Base-by-base conservation (phyloP, 2,888 invertebrate genomes). In the Rhamphomyia laevipes region DNA sequence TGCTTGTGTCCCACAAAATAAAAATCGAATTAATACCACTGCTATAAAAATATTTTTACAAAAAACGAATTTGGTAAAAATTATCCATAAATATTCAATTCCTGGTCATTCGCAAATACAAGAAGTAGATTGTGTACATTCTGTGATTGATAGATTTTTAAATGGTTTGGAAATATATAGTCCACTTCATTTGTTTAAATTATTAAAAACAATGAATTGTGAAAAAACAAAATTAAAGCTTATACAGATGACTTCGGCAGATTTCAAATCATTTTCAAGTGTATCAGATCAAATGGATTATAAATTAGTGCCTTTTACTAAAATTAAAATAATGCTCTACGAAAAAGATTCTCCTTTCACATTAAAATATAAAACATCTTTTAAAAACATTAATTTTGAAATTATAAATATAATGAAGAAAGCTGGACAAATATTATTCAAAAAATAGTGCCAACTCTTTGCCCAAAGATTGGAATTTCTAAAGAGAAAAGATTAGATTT, bases 271-370 rank as follows among this genome's bases (percentile, higher is more conserved):
- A 9, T 40, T 40, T 18, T 40, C 40, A 1, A 11, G n/a, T n/a
- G 16, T 11, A 40, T 11, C 40, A 12, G 40, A 16, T 15, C 6
- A 40, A 15, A 17, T 40, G 3, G 16, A 40, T 40, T 40, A 17
- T 18, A 11, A 18, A 18, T 7, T 5, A 9, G 18, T 40, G 17
- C 40, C 40, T 15, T 40, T 17, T 7, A 11, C 17, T 11, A 40
- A 40, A 40, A 16, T 40, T 17, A 40, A 40, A 40, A 11, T 40
- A 7, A 16, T 40, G 15, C 56, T 45, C 50, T 37, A 46, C 9
- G 18, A 35, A 17, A 21, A 73, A 57, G 73, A 72, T 62, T 60
- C 73, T 57, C 72, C 9, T 11, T 33, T 33, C 7, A 9, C 4
- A 13, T 5, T 33, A 5, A 11, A 33, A 13, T 33, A 5, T 33